Evolutionary conservation across 1,140 invertebrate species (phyloP), one percentile per base, ranked within the genome.

Genomic region (Tetranychus urticae): DNA sequence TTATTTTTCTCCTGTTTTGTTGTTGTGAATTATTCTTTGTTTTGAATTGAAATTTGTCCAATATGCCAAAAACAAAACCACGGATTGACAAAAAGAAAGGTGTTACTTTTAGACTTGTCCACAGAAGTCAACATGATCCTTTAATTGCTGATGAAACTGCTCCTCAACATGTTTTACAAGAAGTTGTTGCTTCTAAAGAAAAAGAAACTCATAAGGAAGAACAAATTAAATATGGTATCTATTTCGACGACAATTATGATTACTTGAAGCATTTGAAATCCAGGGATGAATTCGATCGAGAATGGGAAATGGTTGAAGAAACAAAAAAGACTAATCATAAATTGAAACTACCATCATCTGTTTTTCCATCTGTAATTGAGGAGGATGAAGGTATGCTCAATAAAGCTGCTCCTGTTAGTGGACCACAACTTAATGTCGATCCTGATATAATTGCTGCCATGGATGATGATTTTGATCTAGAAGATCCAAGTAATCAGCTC

Each of bases 241-340:
- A 84, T 70, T 96, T 82, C 73, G 88, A 96, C 70, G 90, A 97
- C 74, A 86, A 94, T 66, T 97, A 94, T 70, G 80, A 97, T 70
- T 97, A 97, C 70, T 72, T 96, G 63, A 86, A 96, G 72, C 89
- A 97, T 78, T 75, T 97, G 56, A 81, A 80, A 68, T 82, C 87
- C 67, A 70, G 70, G 3, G 68, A 71, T 59, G 68, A 75, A 68
- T 60, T 72, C 50, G 56, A 57, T 2, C 66, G 67, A 66, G 60
- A 66, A 55, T 67, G 71, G 63, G 69, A 70, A 31, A 13, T 60
- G 45, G 34, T 64, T 10, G 35, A 56, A 61, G 55, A 57, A 34
- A 58, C 50, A 34, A 5, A 35, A 23, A 33, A n/a, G 12, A 39
- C 58, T 52, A 60, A 58, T 35, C 12, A 14, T 46, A 46, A 37